Conservation (phyloP, 1,140 invertebrate genomes). For the Parasteatoda tepidariorum region DNA sequence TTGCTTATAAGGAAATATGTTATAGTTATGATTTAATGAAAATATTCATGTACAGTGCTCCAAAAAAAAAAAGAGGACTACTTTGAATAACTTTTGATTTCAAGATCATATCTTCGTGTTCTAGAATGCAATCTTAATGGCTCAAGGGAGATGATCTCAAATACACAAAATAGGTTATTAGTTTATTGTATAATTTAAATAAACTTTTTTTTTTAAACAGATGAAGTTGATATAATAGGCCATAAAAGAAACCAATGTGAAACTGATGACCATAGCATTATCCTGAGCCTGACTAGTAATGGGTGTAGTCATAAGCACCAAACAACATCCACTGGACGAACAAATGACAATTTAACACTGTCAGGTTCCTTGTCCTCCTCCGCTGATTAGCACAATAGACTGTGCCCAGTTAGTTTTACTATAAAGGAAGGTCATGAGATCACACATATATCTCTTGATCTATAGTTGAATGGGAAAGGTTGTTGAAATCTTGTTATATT, state of each 20-base stretch:
- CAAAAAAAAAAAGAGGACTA: too few species aligned
- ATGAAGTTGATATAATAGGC: conserved; percentile 88
- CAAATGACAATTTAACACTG: conserved; percentile 59
- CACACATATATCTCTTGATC: conserved; percentile 42
- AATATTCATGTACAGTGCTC: too few species aligned
- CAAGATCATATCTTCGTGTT: too few species aligned
- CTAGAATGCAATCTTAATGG: too few species aligned
- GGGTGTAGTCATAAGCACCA: conserved; percentile 81
- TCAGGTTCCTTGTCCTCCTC: conserved; percentile 57
- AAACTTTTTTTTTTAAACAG: too few species aligned
- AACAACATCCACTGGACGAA: conserved; percentile 72
- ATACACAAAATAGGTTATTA: too few species aligned
- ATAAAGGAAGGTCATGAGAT: conserved; percentile 37
- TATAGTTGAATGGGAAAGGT: conserved; percentile 21
- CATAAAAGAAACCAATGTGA: conserved; percentile 87
- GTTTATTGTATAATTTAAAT: too few species aligned
- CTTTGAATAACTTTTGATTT: too few species aligned
- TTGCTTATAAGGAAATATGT: too few species aligned
- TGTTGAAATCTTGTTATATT: conserved; percentile 32
- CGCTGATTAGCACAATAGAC: conserved; percentile 61
- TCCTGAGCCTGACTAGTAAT: conserved; percentile 81
- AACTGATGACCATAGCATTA: conserved; percentile 82
- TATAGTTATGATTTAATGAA: too few species aligned
- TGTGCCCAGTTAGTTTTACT: conserved; percentile 57
- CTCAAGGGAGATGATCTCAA: too few species aligned